Evolutionary conservation across 2,888 invertebrate species (phyloP), one percentile per base, ranked within the genome.

Genomic region (Drosophila anomalipes): DNA sequence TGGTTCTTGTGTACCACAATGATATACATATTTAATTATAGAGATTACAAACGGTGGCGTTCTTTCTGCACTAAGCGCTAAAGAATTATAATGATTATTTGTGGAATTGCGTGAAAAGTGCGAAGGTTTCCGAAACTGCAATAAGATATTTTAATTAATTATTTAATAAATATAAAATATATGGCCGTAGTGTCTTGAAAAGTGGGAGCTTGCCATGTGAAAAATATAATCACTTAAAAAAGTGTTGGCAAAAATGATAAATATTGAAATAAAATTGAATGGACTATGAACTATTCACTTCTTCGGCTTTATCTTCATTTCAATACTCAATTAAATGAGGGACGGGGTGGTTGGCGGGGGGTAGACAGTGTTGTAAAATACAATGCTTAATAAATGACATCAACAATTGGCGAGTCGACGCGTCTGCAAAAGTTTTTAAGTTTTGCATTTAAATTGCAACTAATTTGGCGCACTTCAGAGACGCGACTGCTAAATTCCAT

Each of bases 381-480:
- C 67, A 69, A 69, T 74, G 61, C 79, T 77, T 68, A 77, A 79
- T 74, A 80, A 74, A 69, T 64, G 74, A 52, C 74, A 74, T 63
- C 30, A 72, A 68, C 68, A 82, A 66, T 68, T 59, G 39, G 33
- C 14, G 32, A 30, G 14, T 58, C 47, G 74, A 53, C 47, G 56
- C 30, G 62, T 54, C 57, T 54, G 47, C 22, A 63, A 78, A 79
- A 81, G 68, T 75, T 81, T 83, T 72, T 74, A 75, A 75, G 74
- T 83, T 90, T 68, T 79, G 86, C 83, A 90, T 90, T 86, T 88
- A 86, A 90, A 90, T 86, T 90, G 90, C 90, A 90, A 90, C 86
- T 86, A 88, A 86, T 90, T 86, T 88, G 74, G 63, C 69, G 82
- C 77, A 73, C 72, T 80, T 75, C 68, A 81, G 59, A 68, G 60